Evolutionary conservation across 1,140 invertebrate species (phyloP), one percentile per base, ranked within the genome.

Genomic region (Phenacoccus solenopsis): DNA sequence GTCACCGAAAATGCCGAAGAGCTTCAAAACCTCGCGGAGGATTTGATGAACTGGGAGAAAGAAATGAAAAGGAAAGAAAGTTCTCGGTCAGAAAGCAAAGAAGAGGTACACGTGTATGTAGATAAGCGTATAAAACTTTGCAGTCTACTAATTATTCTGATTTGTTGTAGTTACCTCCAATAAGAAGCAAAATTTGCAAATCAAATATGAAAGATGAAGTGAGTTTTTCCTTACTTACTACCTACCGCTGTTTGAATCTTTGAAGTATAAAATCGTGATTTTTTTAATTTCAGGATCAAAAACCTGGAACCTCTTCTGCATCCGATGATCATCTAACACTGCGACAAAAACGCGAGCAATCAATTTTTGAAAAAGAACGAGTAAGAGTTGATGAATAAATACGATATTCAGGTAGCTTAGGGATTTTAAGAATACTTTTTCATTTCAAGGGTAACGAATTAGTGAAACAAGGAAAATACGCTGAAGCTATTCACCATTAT

Each of bases 31-130:
- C 91, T 87, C 77, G 81, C 89, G 72, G 83, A 85, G 71, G 91
- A 94, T 76, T 80, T 96, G 75, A 85, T 88, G 76, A 84, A 82
- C 75, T 96, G 92, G 93, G 89, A 93, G 77, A 80, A 83, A 69
- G 87, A 93, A 74, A 92, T 94, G 80, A 92, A 90, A 80, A 81
- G 81, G 72, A 91, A 90, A 80, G 92, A 96, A 72, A 77, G 83
- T 70, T 82, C 85, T 67, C 74, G 87, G 25, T 70, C 72, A 3
- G 73, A 75, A 59, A 59, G 21, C 25, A 7, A 21, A 10, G 28
- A 30, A 22, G n/a, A 24, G 38, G 25, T 56, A 69, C 12, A 69
- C 73, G 85, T 68, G 85, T 85, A 25, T 84, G 85, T 49, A 79
- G 84, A 10, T 79, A 83, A 74, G 83, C 78, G 73, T 84, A 76